Evolutionary conservation across 2,797 vertebrate species (phyloP), one percentile per base, ranked within the genome.

Genomic region (Triplophysa yarkandensis): DNA sequence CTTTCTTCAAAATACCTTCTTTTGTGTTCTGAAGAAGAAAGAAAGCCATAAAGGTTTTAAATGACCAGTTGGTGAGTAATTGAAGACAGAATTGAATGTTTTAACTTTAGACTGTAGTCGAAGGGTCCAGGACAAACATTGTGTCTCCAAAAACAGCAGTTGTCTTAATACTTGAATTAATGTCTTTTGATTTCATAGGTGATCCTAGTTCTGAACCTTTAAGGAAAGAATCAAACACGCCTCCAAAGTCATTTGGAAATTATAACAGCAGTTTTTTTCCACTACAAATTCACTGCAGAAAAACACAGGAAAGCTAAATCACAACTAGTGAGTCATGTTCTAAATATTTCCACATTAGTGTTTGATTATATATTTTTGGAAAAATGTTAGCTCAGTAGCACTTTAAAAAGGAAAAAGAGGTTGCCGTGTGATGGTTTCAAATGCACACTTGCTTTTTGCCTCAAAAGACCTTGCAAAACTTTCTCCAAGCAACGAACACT

Each of bases 171-270:
- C n/a, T 46, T 46, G 2, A 6, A 7, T 9, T 19, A 55, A 16
- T 17, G 14, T 28, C 14, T 25, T 43, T 43, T 17, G 41, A 1
- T 43, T 43, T 4, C 25, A 55, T 27, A 28, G 6, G 25, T 55
- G 2, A 68, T 48, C 17, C 25, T 43, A 44, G 17, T 58, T 8
- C 39, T 44, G 30, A 19, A n/a, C 17, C 9, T 46, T 46, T n/a
- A n/a, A 46, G 41, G 17, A 71, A 52, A 72, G 2, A 39, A 30
- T 72, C 57, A 27, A 6, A 39, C 16, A 62, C 39, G 48, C 62
- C 30, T 32, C 27, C 16, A 6, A 71, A 27, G 10, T 21, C 32
- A 7, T 46, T 46, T 25, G 0, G 17, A 52, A 46, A 71, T 50
- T 44, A 28, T 71, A 39, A 30, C 39, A 46, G 44, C 48, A 25